phyloP scores from a whole-genome alignment of 2,113 vertebrate species.

The Peromyscus maniculatus region DNA sequence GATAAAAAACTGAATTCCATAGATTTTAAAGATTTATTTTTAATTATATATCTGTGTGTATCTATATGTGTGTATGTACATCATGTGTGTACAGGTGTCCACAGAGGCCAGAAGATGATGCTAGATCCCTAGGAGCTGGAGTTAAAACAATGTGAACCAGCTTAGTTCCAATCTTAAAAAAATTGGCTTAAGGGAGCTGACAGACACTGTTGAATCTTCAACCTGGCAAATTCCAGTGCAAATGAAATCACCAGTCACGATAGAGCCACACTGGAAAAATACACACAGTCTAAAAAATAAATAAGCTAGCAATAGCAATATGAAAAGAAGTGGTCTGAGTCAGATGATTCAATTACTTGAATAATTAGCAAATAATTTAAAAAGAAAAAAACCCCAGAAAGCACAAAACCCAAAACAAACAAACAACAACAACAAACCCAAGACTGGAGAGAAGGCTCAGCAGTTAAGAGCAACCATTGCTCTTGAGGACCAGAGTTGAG shows the following conservation, averaged over 20 bases:
- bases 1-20: neutral
- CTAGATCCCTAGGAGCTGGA: neutral
- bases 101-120: neutral
- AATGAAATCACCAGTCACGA: constrained; percentile 28
- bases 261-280: neutral
- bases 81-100: no score
- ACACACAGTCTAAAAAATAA: neutral
- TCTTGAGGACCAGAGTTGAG: neutral
- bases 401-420: neutral
- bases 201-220: neutral
- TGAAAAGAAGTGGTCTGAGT: neutral
- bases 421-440: neutral
- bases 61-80: neutral
- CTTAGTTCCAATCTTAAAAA: neutral
- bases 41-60: neutral
- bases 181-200: neutral
- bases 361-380: neutral
- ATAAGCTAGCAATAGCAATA: neutral
- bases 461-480: neutral
- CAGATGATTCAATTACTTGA: neutral
- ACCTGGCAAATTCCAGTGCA: neutral
- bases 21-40: neutral
- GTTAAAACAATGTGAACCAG: neutral
- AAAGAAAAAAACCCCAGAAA: neutral
- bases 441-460: neutral